Percentiles rank a stretch among this genome's conserved stretches.
These are phyloP conservation scores for Drosophila kuntzei DNA, from an alignment of 2,888 invertebrate genomes.

Conservation along the genomic window DNA sequence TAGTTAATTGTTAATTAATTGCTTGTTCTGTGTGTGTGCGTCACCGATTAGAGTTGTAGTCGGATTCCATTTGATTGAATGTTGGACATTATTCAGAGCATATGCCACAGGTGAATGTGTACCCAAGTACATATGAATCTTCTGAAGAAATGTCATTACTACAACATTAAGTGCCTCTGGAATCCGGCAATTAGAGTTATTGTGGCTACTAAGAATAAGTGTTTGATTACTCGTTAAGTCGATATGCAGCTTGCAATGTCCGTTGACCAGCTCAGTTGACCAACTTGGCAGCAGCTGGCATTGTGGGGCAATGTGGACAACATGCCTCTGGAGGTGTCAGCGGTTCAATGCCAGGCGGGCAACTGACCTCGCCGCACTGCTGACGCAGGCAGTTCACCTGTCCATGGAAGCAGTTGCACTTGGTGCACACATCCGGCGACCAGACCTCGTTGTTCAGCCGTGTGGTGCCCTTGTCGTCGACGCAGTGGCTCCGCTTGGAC, in stretches of 20 bases:
- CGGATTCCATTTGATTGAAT: slow-evolving; percentile 15
- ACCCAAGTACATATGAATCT: neutral
- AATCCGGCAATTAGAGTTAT: slow-evolving; percentile 34
- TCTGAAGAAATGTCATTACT: neutral
- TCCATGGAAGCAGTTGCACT: slow-evolving; percentile 86
- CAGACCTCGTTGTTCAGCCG: slow-evolving; percentile 86
- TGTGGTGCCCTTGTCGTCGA: slow-evolving; percentile 84
- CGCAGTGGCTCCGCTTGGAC: slow-evolving; percentile 83
- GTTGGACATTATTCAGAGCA: neutral
- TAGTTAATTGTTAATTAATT: slow-evolving; percentile 59
- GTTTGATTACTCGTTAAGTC: slow-evolving; percentile 63
- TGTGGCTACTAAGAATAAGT: slow-evolving; percentile 71
- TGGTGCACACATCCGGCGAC: slow-evolving; percentile 86
- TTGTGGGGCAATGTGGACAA: slow-evolving; percentile 85
- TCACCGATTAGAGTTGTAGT: slow-evolving; percentile 44
- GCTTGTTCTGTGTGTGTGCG: slow-evolving; percentile 56
- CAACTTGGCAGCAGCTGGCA: slow-evolving; percentile 34
- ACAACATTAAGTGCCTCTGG: slow-evolving; percentile 2
- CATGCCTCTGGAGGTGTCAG: slow-evolving; percentile 85
- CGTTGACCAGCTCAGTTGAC: slow-evolving; percentile 29
- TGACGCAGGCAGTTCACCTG: slow-evolving; percentile 86
- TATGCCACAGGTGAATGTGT: neutral
- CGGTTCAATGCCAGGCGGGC: slow-evolving; percentile 81
- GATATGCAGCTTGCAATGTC: slow-evolving; percentile 63
- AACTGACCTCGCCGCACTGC: slow-evolving; percentile 84